phyloP scores from a whole-genome alignment of 2,113 vertebrate genomes.

The Prolemur simus region DNA sequence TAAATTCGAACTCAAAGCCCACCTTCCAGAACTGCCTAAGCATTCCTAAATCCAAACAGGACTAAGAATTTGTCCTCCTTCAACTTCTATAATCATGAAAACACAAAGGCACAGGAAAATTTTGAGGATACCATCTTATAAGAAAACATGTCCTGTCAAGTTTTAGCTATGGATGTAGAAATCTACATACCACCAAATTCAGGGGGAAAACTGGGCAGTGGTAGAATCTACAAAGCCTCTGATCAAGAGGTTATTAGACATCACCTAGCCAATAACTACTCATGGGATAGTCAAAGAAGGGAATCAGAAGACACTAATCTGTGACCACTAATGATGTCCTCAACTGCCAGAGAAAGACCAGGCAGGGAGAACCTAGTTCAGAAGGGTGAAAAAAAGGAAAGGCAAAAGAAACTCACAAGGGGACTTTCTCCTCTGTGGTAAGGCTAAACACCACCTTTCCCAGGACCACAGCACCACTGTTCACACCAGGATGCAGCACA shows the following conservation, averaged over 20 bases:
- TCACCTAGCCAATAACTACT: neutral
- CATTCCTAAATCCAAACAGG: neutral
- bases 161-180: neutral
- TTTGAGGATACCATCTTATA: neutral
- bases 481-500: slow-evolving; percentile 85
- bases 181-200: neutral
- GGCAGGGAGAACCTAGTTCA: neutral
- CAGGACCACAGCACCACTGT: slow-evolving; percentile 86
- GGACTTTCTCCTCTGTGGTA: slow-evolving; percentile 91
- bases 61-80: neutral
- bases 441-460: slow-evolving; percentile 95
- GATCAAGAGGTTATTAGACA: neutral
- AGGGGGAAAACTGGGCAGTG: neutral
- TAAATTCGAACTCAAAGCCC: slow-evolving; percentile 42
- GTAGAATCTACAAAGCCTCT: neutral
- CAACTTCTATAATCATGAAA: neutral
- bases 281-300: neutral
- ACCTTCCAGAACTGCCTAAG: neutral
- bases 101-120: neutral
- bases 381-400: neutral
- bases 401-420: slow-evolving; percentile 88
- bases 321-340: neutral
- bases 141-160: neutral
- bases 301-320: neutral
- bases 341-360: neutral